Percentiles rank a stretch among this genome's conserved stretches.
Conservation (phyloP, 2,888 invertebrate genomes). For the Dicranocentrus wangi region DNA sequence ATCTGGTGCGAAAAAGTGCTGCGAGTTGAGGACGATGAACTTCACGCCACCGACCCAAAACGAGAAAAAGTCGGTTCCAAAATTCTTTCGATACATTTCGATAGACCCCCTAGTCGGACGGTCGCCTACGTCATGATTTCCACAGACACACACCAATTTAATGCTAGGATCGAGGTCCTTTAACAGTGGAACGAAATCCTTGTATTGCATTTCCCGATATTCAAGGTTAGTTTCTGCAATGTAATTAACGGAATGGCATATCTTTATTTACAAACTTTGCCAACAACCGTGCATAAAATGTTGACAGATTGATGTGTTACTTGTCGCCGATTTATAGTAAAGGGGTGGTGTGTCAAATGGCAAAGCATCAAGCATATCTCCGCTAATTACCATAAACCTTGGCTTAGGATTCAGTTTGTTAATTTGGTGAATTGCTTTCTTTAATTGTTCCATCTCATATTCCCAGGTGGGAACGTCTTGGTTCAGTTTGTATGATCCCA, state of each 20-base stretch:
- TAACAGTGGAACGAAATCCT: constrained; percentile 74
- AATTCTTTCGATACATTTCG: constrained; percentile 73
- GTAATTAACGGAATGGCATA: background rate
- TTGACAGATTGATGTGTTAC: background rate
- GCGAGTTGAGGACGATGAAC: constrained; percentile 77
- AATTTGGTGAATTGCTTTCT: constrained; percentile 74
- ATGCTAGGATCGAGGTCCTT: constrained; percentile 75
- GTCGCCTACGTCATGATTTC: constrained; percentile 78
- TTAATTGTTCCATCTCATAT: constrained; percentile 75
- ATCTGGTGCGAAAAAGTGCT: constrained; percentile 75
- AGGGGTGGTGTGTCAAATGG: constrained; percentile 73
- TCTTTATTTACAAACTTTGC: background rate
- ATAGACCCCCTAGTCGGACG: constrained; percentile 75
- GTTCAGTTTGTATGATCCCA: constrained; percentile 74
- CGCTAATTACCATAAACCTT: constrained; percentile 77
- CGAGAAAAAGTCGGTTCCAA: constrained; percentile 77
- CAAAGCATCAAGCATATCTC: constrained; percentile 77
- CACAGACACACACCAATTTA: constrained; percentile 77
- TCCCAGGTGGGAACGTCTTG: constrained; percentile 75
- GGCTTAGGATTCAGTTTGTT: constrained; percentile 76
- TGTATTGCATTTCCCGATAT: constrained; percentile 74
- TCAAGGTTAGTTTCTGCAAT: constrained; percentile 41
- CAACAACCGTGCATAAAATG: background rate
- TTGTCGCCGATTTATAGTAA: background rate
- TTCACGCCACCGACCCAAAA: constrained; percentile 77